phyloP scores from a whole-genome alignment of 2,113 vertebrate species.

The Nansenia antarctica region DNA sequence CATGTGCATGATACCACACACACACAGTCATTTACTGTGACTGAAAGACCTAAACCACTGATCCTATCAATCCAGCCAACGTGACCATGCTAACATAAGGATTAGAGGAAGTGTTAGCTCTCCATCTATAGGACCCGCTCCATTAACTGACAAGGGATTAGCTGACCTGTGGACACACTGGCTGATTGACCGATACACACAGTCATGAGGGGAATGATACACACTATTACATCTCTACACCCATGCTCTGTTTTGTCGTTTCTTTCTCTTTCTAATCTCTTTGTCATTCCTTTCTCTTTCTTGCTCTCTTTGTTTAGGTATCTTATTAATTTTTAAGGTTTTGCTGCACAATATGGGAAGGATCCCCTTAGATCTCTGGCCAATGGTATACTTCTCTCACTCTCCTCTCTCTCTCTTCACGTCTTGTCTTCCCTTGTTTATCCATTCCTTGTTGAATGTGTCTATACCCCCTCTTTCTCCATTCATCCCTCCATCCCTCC shows the following conservation, averaged over 20 bases:
- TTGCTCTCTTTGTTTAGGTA: constrained; percentile 18
- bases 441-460: too few relatives aligned
- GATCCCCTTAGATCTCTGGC: constrained; percentile 46
- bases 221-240: constrained; percentile 35
- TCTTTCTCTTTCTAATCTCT: not conserved
- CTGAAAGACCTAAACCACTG: constrained; percentile 23
- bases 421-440: not conserved
- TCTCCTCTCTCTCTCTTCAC: constrained; percentile 1
- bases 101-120: constrained; percentile 35
- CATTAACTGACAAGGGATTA: constrained; percentile 69
- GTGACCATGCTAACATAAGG: constrained; percentile 34
- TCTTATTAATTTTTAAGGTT: constrained; percentile 56
- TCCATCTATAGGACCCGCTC: constrained; percentile 50
- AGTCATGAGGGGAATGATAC: constrained; percentile 50
- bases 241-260: constrained; percentile 17
- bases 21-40: constrained; percentile 18
- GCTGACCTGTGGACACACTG: constrained; percentile 66
- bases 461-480: constrained; percentile 36
- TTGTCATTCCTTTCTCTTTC: not conserved
- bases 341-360: constrained; percentile 39
- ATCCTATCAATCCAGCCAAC: constrained; percentile 36
- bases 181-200: constrained; percentile 30
- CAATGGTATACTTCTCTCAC: constrained; percentile 42
- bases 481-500: constrained; percentile 8
- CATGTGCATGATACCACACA: not conserved